phyloP scores from a whole-genome alignment of 2,113 vertebrate genomes.

The Lophotis ruficrista region DNA sequence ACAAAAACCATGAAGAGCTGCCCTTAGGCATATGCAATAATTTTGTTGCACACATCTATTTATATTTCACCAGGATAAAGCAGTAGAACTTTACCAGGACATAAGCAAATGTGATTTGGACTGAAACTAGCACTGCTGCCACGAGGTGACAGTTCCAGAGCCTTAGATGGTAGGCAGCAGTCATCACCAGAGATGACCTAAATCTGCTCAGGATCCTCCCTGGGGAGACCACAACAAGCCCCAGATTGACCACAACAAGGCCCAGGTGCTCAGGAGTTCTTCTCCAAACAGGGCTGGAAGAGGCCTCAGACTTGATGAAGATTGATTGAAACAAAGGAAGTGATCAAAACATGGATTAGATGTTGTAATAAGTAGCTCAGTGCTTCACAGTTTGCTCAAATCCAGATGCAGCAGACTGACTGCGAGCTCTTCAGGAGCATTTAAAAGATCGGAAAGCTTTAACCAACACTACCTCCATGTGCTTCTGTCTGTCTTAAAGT shows the following conservation, averaged over 20 bases:
- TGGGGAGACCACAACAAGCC: fast-evolving
- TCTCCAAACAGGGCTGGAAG: background rate
- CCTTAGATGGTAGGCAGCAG: background rate
- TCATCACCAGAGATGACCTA: background rate
- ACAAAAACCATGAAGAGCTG: background rate
- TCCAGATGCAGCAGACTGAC: too few species aligned
- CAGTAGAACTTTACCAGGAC: background rate
- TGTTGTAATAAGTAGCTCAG: too few species aligned
- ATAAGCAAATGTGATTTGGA: background rate
- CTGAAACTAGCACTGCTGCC: fast-evolving
- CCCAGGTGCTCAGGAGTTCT: background rate
- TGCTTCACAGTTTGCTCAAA: background rate
- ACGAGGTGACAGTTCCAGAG: background rate
- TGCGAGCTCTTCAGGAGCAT: background rate
- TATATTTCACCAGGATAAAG: background rate
- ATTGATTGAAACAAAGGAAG: background rate
- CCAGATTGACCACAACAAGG: background rate
- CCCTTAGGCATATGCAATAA: background rate
- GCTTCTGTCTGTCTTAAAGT: background rate
- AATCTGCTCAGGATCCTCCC: background rate
- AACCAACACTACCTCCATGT: background rate
- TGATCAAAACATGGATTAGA: background rate
- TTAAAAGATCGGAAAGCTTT: fast-evolving
- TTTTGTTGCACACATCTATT: background rate
- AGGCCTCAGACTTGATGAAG: background rate